Percentiles rank a stretch among this genome's conserved stretches.
Conservation (phyloP, 1,140 invertebrate genomes). For the Drosophila tani region DNA sequence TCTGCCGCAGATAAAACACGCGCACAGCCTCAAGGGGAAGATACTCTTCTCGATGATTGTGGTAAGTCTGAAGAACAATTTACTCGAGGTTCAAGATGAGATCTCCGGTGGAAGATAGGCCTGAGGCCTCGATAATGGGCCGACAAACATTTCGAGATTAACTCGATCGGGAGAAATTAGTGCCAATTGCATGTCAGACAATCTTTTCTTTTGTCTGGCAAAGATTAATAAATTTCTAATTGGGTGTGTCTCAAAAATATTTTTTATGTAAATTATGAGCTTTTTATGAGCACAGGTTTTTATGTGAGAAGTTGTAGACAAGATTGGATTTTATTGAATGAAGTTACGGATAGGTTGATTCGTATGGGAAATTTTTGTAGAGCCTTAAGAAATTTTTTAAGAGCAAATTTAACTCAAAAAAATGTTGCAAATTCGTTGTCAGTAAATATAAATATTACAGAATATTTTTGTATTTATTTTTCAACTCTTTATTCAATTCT, state of each 20-base stretch:
- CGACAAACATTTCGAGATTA: slow-evolving; percentile 27
- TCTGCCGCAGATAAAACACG: slow-evolving; percentile 91
- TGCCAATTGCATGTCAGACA: slow-evolving; percentile 28
- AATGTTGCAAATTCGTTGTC: background rate
- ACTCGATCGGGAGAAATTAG: slow-evolving; percentile 29
- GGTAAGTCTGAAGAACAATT: slow-evolving; percentile 88
- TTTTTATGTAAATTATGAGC: slow-evolving; percentile 5
- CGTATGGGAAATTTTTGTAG: background rate
- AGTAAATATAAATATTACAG: background rate
- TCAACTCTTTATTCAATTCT: background rate
- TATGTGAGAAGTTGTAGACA: background rate
- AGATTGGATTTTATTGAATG: background rate
- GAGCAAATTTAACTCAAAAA: background rate
- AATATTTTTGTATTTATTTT: background rate
- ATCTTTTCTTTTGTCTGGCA: slow-evolving; percentile 21
- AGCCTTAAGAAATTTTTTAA: background rate
- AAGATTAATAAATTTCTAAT: slow-evolving; percentile 15
- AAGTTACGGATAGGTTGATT: background rate
- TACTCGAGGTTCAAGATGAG: slow-evolving; percentile 3
- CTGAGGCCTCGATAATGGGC: slow-evolving; percentile 12
- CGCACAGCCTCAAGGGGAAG: slow-evolving; percentile 95
- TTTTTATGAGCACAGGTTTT: background rate
- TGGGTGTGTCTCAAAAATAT: slow-evolving; percentile 15
- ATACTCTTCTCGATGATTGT: slow-evolving; percentile 97
- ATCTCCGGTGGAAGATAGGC: slow-evolving; percentile 4